These are phyloP conservation scores for Agonum fuliginosum DNA, from an alignment of 2,888 invertebrate genomes.

Conservation along the genomic window DNA sequence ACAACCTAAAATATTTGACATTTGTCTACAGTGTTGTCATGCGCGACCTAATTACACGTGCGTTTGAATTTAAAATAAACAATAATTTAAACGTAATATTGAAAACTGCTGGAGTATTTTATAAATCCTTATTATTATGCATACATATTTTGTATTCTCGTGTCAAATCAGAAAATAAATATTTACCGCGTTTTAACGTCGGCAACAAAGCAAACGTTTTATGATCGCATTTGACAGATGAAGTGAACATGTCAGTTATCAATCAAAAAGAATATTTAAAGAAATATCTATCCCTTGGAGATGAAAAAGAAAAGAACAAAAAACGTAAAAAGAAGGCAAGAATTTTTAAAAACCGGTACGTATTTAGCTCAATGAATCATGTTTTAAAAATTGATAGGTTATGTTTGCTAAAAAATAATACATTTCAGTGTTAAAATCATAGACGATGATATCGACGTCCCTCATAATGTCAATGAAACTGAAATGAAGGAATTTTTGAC, in stretches of 20 bases:
- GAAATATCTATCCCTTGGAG: conserved; percentile 82
- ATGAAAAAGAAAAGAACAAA: conserved; percentile 78
- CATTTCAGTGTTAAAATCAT: conserved; percentile 85
- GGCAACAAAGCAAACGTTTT: conserved; percentile 33
- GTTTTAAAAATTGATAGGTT: conserved; percentile 34
- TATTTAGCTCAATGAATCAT: conserved; percentile 59
- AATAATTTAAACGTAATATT: conserved; percentile 6
- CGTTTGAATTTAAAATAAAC: conserved; percentile 1
- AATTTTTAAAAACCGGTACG: conserved; percentile 64
- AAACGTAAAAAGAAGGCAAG: conserved; percentile 77
- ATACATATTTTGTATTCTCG: neutral
- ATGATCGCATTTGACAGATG: conserved; percentile 26
- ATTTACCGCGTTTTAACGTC: neutral
- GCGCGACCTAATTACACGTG: neutral
- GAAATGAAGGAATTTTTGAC: conserved; percentile 82
- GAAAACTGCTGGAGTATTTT: too few species aligned
- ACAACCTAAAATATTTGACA: conserved; percentile 37
- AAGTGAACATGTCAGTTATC: conserved; percentile 72
- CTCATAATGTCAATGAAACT: conserved; percentile 78
- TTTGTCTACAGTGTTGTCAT: conserved; percentile 29
- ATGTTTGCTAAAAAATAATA: conserved; percentile 55
- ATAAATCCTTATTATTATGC: too few species aligned
- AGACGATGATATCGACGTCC: conserved; percentile 86
- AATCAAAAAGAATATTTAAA: conserved; percentile 87
- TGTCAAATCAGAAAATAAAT: neutral